phyloP scores from a whole-genome alignment of 2,113 vertebrate genomes.

The Dolichallabes microphthalmus region DNA sequence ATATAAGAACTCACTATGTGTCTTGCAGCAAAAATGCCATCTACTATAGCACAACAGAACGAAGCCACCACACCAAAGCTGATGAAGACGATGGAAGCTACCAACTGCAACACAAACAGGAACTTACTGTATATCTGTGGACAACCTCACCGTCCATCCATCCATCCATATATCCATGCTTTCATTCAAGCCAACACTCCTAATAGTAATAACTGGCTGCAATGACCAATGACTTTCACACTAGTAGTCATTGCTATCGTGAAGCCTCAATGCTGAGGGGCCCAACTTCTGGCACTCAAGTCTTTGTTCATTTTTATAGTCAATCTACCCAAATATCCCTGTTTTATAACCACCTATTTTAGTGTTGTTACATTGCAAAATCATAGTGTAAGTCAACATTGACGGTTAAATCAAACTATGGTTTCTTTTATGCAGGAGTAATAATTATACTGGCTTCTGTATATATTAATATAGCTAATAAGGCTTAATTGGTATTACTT shows the following conservation, averaged over 20 bases:
- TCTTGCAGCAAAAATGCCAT: slow-evolving; percentile 94
- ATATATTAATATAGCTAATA: background rate
- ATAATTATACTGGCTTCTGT: background rate
- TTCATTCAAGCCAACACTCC: no score
- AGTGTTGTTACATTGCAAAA: background rate
- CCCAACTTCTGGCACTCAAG: no score
- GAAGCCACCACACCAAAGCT: slow-evolving; percentile 97
- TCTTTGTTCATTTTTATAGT: background rate
- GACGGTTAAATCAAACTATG: background rate
- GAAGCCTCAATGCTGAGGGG: no score
- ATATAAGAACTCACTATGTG: slow-evolving; percentile 87
- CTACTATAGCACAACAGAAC: slow-evolving; percentile 97
- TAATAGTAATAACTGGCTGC: no score
- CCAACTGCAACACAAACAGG: slow-evolving; percentile 76
- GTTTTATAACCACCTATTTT: background rate
- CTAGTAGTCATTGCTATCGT: no score
- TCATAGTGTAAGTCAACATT: background rate
- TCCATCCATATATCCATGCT: no score
- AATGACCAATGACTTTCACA: no score
- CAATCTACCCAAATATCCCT: background rate
- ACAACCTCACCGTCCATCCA: background rate
- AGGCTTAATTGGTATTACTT: slow-evolving; percentile 13
- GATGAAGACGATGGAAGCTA: slow-evolving; percentile 98
- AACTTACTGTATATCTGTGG: background rate
- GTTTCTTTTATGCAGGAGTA: background rate